Conservation (phyloP, 2,797 vertebrate genomes). For the Crypturellus tataupa region DNA sequence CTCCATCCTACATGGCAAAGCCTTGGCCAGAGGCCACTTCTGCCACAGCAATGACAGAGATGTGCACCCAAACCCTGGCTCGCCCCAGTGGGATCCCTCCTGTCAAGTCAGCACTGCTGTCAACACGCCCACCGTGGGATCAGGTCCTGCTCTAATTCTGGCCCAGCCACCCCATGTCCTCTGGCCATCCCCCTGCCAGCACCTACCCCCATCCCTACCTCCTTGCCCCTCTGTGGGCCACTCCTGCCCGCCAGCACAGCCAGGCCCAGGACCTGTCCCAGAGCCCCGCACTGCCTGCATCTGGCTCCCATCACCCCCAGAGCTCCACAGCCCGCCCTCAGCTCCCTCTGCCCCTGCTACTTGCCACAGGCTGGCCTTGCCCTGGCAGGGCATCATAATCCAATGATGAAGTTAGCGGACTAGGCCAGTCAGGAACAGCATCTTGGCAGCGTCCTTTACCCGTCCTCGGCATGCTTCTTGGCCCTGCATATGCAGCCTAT, state of each 20-base stretch:
- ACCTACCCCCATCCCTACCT: fast-evolving
- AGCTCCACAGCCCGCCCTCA: not conserved
- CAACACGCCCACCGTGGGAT: not conserved
- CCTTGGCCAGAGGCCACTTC: not conserved
- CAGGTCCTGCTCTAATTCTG: not conserved
- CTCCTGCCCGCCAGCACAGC: not conserved
- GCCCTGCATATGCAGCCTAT: not conserved
- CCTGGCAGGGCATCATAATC: conserved; percentile 24
- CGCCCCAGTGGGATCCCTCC: not conserved
- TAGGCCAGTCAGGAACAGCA: not conserved
- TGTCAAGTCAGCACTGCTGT: not conserved
- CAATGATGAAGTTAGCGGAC: not conserved
- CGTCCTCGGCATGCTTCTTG: not conserved
- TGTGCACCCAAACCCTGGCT: not conserved
- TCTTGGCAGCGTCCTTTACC: not conserved
- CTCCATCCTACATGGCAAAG: not conserved
- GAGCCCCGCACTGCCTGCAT: not conserved
- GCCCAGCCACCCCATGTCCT: not conserved
- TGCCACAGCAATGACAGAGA: not conserved
- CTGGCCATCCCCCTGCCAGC: fast-evolving
- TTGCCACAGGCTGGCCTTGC: not conserved
- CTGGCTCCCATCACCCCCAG: too few species aligned
- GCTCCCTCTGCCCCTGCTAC: not conserved
- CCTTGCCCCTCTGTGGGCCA: too few species aligned
- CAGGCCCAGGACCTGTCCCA: not conserved